A percentile compares a stretch with the other conserved stretches of the same genome.
Conservation (phyloP, 2,113 vertebrate genomes). For the Solenodon paradoxus region DNA sequence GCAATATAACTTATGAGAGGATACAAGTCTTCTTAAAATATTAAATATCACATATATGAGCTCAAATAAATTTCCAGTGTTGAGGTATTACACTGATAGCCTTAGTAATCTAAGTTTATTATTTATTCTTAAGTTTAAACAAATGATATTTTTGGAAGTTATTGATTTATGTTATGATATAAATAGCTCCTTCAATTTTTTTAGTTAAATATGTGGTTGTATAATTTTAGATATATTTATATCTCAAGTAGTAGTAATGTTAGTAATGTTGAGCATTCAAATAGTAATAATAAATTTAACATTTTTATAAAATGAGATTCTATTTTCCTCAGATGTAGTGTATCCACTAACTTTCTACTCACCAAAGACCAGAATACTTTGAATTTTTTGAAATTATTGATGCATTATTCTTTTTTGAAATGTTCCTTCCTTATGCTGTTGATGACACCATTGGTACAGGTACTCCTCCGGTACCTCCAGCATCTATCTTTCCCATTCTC, state of each 20-base stretch:
- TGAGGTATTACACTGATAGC: not conserved
- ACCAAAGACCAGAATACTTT: not conserved
- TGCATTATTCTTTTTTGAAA: not conserved
- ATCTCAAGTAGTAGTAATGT: not conserved
- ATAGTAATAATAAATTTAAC: not conserved
- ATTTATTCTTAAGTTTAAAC: not conserved
- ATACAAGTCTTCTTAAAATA: not conserved
- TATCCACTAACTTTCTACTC: not conserved
- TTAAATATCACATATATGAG: not conserved
- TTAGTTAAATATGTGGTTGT: not conserved
- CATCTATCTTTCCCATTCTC: not conserved
- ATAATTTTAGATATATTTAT: not conserved
- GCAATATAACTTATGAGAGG: not conserved
- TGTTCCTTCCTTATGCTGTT: not conserved
- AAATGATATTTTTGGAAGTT: not conserved
- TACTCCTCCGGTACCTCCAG: not conserved
- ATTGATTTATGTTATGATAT: not conserved
- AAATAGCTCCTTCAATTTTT: not conserved
- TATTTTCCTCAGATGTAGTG: not conserved
- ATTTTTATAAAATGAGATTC: not conserved
- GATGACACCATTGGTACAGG: not conserved
- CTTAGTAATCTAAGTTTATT: not conserved
- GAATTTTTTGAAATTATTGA: not conserved
- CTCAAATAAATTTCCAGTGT: not conserved
- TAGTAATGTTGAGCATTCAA: not conserved